A percentile compares a stretch with the other conserved stretches of the same genome.
phyloP scores from a whole-genome alignment of 1,140 invertebrate species.

The Panagrolaimus sp. region DNA sequence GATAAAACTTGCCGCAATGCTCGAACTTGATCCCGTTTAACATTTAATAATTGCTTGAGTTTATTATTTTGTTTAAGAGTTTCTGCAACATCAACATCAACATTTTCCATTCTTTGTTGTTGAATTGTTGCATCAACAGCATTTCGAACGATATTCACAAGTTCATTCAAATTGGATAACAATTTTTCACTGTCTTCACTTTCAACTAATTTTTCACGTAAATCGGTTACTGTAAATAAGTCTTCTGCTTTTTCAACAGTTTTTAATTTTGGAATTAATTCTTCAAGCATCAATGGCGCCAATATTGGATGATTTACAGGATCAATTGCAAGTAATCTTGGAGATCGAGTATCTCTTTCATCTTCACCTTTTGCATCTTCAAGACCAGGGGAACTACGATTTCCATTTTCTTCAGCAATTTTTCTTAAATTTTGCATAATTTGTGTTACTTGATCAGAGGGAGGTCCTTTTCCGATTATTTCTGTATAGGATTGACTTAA shows the following conservation, averaged over 20 bases:
- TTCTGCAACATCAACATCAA: conserved; percentile 54
- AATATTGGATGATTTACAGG: conserved; percentile 11
- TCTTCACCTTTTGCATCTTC: conserved; percentile 6
- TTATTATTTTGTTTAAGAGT: conserved; percentile 61
- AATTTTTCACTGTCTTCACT: conserved; percentile 20
- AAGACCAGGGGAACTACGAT: not conserved
- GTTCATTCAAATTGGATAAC: conserved; percentile 49
- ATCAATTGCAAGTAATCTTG: conserved; percentile 19
- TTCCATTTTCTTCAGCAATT: conserved; percentile 22
- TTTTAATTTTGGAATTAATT: conserved; percentile 13
- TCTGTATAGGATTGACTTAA: conserved; percentile 87
- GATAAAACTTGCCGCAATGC: conserved; percentile 93
- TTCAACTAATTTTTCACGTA: conserved; percentile 40
- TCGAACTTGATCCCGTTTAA: conserved; percentile 94
- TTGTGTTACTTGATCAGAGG: conserved; percentile 32
- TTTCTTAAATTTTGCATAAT: conserved; percentile 35
- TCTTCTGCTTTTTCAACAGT: conserved; percentile 4
- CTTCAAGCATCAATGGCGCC: conserved; percentile 9
- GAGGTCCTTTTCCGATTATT: conserved; percentile 66
- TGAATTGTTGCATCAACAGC: conserved; percentile 85
- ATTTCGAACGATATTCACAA: conserved; percentile 41
- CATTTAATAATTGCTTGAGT: conserved; percentile 76
- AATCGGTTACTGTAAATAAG: conserved; percentile 44
- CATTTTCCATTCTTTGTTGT: conserved; percentile 37
- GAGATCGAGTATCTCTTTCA: conserved; percentile 14